These are phyloP conservation scores for Trinectes maculatus DNA, from an alignment of 2,113 vertebrate genomes.

Conservation along the genomic window DNA sequence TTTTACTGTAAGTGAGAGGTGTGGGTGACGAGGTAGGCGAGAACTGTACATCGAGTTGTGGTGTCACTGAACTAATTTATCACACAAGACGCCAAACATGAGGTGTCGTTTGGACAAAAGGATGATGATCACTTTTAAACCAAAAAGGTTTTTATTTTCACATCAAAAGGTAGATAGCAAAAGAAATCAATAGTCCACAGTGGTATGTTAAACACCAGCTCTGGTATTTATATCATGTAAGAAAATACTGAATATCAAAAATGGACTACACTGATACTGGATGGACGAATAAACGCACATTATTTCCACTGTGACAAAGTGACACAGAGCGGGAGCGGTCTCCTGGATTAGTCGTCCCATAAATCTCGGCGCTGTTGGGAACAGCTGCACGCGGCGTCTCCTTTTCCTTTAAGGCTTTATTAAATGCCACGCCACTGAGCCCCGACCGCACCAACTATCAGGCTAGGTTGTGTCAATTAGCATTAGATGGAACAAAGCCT, in stretches of 20 bases:
- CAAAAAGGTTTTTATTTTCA: too few relatives aligned
- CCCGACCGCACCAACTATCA: slow-evolving; percentile 46
- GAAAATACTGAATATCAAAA: too few relatives aligned
- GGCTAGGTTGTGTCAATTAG: slow-evolving; percentile 46
- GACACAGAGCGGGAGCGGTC: slow-evolving; percentile 16
- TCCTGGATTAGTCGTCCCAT: slow-evolving; percentile 39
- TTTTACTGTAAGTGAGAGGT: neutral
- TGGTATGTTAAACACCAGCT: too few relatives aligned
- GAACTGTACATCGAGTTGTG: slow-evolving; percentile 3
- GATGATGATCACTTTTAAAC: too few relatives aligned
- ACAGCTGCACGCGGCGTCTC: slow-evolving; percentile 47
- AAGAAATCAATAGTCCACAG: too few relatives aligned
- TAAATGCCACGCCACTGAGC: slow-evolving; percentile 56
- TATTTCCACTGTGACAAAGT: slow-evolving; percentile 58
- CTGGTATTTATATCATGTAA: neutral
- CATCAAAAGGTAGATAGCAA: too few relatives aligned
- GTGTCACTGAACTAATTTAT: too few relatives aligned
- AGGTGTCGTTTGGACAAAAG: too few relatives aligned
- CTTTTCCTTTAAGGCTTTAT: slow-evolving; percentile 52
- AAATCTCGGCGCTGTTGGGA: slow-evolving; percentile 54
- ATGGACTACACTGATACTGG: too few relatives aligned
- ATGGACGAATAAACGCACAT: slow-evolving; percentile 6
- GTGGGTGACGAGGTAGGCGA: slow-evolving; percentile 11
- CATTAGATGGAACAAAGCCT: slow-evolving; percentile 40
- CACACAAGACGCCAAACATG: too few relatives aligned